Evolutionary conservation across 2,113 vertebrate species (phyloP), one percentile per base, ranked within the genome.

Genomic region (Platichthys stellatus): DNA sequence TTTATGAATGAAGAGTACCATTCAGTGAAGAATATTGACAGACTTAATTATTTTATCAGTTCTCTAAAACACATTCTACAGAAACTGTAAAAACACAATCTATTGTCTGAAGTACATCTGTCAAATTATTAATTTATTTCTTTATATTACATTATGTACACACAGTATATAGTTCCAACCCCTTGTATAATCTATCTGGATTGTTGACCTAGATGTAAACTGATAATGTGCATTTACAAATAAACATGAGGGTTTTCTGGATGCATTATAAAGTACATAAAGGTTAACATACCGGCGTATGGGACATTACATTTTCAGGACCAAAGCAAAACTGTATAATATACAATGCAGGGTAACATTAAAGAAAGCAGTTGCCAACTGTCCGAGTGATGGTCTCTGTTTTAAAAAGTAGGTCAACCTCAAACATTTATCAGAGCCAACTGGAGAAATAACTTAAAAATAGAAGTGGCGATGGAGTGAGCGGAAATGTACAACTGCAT

Each of bases 51-150:
- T 63, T 66, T 67, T 8, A 69, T 15, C 28, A n/a, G 18, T 65
- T 54, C 10, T 2, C 2, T 38, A 21, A 26, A 54, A 17, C 58
- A 35, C 58, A 43, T 43, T 60, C 5, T 14, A 35, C 45, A 49
- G 45, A 49, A 49, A 49, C 45, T 17, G 31, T 17, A 49, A 57
- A 57, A 77, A 40, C 14, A 23, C 17, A 35, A 38, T 49, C 31
- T 53, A 28, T 28, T 63, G 21, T 24, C 9, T 38, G 3, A 69
- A n/a, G 24, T 21, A 20, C 12, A 31, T 49, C 35, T 35, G 43
- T 69, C 28, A 80, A 78, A 68, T 81, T 20, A 84, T 76, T 64
- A 73, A 47, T 92, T 90, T 90, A 90, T 90, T 88, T 82, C 38
- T 66, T 80, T 63, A 86, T 57, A 83, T 79, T 77, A 69, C 67